Conservation (phyloP, 2,113 vertebrate species). For the Speoplatyrhinus poulsoni region DNA sequence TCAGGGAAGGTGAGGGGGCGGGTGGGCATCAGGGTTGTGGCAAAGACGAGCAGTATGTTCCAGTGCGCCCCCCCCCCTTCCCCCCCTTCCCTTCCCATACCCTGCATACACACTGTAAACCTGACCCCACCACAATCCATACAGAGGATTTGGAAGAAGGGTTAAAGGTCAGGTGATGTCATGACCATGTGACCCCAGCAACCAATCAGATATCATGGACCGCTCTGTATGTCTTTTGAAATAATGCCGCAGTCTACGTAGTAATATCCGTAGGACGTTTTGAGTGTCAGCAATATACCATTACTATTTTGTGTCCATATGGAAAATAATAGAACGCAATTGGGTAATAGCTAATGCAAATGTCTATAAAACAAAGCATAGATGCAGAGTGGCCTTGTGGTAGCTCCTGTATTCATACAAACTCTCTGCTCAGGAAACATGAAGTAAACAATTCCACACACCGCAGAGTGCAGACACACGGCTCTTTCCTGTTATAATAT, state of each 20-base stretch:
- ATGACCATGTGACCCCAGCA: neutral
- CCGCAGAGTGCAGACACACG: conserved; percentile 32
- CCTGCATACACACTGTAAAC: conserved; percentile 3
- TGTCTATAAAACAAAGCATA: neutral
- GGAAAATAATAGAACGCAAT: neutral
- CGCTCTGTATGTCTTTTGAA: neutral
- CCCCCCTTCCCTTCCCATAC: neutral
- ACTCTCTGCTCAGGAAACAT: conserved; percentile 58
- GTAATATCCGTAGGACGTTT: too few relatives aligned
- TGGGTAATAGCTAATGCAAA: neutral
- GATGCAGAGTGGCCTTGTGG: conserved; percentile 8
- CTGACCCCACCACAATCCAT: neutral
- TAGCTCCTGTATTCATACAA: conserved; percentile 24
- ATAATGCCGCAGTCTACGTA: neutral
- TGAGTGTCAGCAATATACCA: neutral
- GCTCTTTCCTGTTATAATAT: conserved; percentile 50
- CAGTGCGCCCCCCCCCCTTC: neutral
- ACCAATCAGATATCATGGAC: neutral
- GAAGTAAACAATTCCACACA: conserved; percentile 62
- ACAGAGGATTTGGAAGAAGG: neutral
- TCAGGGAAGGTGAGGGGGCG: neutral
- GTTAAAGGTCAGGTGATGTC: neutral
- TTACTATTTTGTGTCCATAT: neutral
- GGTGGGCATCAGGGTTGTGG: neutral
- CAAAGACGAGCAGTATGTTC: neutral